Evolutionary conservation across 2,113 vertebrate species (phyloP), one percentile per base, ranked within the genome.

Genomic region (Canis aureus): DNA sequence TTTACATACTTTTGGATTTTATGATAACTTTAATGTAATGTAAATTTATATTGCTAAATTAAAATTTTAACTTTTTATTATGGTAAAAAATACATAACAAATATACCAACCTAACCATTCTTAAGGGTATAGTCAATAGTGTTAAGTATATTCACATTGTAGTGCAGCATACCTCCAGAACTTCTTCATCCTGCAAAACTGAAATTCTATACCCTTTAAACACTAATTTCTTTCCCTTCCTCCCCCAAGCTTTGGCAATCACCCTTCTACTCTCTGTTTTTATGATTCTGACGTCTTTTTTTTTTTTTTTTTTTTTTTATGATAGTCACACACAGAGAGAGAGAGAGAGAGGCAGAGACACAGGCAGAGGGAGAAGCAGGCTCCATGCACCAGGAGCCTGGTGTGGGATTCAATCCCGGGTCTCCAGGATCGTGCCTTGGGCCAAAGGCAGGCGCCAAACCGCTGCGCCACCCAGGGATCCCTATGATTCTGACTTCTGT

Each of bases 121-220:
- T 69, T 92, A 73, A 92, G 27, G 49, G 20, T 60, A 43, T 43
- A 43, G 43, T 73, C 67, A 51, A 11, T 92, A 84, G 29, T 62
- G 67, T 74, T 92, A 92, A 74, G 29, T 53, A 84, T 74, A 62
- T 29, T 74, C 91, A 89, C 32, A 74, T 51, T 60, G 80, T 84
- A 60, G 73, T 83, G 85, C 67, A 55, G 8, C 51, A 38, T 38
- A 23, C 25, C 62, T 66, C 43, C 35, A 87, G 51, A 57, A 87
- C 15, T 73, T 62, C 60, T 43, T 88, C 13, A 73, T 57, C 51
- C 69, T 57, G 29, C 60, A 67, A 49, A 66, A 87, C 1, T 11
- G 66, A 87, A 87, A 57, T 25, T 67, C 66, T 57, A 35, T 29
- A 88, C 23, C n/a, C 23, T 43, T 73, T 73, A 88, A 88, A 73